Evolutionary conservation across 1,140 invertebrate genomes (phyloP), one percentile per base, ranked within the genome.

Genomic region (Drosophila orena): DNA sequence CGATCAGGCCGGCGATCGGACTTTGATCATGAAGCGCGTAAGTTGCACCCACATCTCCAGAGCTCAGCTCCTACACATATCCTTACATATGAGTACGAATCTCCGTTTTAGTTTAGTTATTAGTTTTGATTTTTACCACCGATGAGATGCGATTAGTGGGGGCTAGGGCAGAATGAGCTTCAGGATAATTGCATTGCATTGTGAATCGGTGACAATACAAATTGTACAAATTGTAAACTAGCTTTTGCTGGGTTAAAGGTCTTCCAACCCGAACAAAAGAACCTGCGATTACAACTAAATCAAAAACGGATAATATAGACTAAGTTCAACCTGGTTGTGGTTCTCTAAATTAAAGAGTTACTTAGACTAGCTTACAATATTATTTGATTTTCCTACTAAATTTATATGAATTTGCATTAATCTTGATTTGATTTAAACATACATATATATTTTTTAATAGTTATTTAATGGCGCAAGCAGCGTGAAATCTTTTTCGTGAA

Each of bases 1-100:
- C 91, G 93, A 93, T 89, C 92, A 92, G 58, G 93, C 94, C 75
- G 96, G 96, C 62, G 97, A 98, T 92, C 94, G 96, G 88, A 98
- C 98, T 59, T 94, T 98, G 92, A 97, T 98, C 80, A 96, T 97
- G 94, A 95, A 95, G 94, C 93, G 97, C 95, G 97, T 98, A 94
- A 96, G 96, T 91, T 42, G 22, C 20, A 56, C 7, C 3, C 4
- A 30, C 17, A 12, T 12, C 14, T 11, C 20, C 38, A 5, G 14
- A 54, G 17, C 17, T 35, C 44, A 8, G 52, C 62, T 69, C 68
- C 49, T 55, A 40, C 17, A 17, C 1, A 1, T 47, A 56, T 47
- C 42, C 42, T 47, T 44, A 54, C 34, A 37, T 65, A 30, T 30
- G 38, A 42, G 60, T 68, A 66, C n/a, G 46, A 44, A 68, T 66